Conservation (phyloP, 2,113 vertebrate genomes). For the Furnarius figulus region DNA sequence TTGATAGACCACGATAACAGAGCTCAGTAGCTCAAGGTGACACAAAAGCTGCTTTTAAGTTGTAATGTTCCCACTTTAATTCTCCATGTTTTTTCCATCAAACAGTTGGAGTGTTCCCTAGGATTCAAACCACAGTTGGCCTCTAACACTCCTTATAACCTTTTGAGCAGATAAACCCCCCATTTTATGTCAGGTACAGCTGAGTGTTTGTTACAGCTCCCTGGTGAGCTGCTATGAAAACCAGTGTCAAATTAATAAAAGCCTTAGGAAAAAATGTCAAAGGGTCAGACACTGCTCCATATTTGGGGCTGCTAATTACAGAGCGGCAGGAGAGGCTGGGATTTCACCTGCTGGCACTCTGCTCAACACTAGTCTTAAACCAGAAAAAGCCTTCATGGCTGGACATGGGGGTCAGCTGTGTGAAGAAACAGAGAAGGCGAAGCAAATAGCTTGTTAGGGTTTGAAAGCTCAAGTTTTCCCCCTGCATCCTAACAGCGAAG, state of each 20-base stretch:
- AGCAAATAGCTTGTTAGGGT: constrained; percentile 6
- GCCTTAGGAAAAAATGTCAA: constrained; percentile 4
- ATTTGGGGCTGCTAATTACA: constrained; percentile 48
- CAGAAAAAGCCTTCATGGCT: not conserved
- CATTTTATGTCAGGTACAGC: constrained; percentile 35
- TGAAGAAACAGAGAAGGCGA: not conserved
- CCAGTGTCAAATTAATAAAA: constrained; percentile 55
- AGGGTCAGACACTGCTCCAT: not conserved
- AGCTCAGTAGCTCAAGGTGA: not conserved
- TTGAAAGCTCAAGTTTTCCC: not conserved
- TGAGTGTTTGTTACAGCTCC: constrained; percentile 39
- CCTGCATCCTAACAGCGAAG: not conserved
- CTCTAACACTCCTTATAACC: not conserved
- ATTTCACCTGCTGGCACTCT: constrained; percentile 27
- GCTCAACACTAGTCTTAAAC: not conserved
- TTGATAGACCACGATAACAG: not conserved
- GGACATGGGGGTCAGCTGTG: not conserved
- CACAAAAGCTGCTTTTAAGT: not conserved
- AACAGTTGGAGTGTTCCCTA: not conserved
- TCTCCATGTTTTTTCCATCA: not conserved
- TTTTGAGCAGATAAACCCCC: constrained; percentile 28
- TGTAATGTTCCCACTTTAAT: not conserved
- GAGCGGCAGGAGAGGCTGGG: not conserved
- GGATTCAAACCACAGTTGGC: not conserved
- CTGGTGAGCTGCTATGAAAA: constrained; percentile 34